A percentile compares a stretch with the other conserved stretches of the same genome.
These are phyloP conservation scores for Balaeniceps rex DNA, from an alignment of 2,113 vertebrate genomes.

Conservation along the genomic window DNA sequence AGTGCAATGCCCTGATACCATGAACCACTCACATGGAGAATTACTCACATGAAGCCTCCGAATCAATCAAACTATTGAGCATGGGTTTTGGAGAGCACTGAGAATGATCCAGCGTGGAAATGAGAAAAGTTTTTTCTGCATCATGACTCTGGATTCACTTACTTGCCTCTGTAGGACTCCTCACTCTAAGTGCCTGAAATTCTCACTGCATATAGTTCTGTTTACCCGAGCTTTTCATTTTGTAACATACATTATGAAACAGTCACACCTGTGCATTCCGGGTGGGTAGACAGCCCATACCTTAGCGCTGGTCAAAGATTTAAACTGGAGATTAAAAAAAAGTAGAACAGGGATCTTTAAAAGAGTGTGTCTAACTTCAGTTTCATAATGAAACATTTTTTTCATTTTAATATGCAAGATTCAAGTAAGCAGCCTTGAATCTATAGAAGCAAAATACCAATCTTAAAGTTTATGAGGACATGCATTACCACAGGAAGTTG, in stretches of 20 bases:
- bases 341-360: neutral
- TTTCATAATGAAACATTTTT: neutral
- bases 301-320: neutral
- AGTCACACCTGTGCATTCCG: neutral
- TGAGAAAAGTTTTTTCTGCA: neutral
- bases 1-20: neutral
- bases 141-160: neutral
- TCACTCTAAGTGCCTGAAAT: neutral
- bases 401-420: neutral
- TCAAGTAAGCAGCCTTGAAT: neutral
- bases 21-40: neutral
- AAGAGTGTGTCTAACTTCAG: neutral
- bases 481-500: neutral
- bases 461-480: neutral
- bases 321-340: neutral
- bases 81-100: neutral
- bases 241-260: neutral
- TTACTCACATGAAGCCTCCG: neutral
- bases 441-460: neutral
- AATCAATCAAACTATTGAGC: neutral
- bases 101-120: neutral
- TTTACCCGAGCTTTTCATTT: neutral
- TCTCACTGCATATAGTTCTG: neutral
- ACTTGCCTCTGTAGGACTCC: neutral
- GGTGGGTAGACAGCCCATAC: neutral